Evolutionary conservation across 2,113 vertebrate genomes (phyloP).

Genomic region (Pao palembangensis): DNA sequence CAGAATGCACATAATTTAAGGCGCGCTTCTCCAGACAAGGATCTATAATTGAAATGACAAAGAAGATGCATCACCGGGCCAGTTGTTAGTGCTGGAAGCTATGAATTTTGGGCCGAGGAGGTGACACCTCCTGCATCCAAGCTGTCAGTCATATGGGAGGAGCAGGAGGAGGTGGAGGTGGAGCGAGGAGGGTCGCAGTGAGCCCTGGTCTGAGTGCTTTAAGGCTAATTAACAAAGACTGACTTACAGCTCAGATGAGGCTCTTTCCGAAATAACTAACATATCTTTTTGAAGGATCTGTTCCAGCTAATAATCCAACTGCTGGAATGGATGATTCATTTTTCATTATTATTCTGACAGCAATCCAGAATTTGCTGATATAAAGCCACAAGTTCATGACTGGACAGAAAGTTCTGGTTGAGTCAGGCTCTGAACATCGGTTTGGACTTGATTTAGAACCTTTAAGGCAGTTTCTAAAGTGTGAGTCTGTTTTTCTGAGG

Average conservation of each 20-base stretch:
- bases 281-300: no score
- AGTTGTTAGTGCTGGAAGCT: constrained; percentile 65
- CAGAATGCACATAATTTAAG: constrained; percentile 65
- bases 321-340: no score
- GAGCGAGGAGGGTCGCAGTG: constrained; percentile 1
- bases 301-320: no score
- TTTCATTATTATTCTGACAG: no score
- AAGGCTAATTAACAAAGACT: constrained; percentile 3
- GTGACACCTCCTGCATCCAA: constrained; percentile 37
- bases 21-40: constrained; percentile 69
- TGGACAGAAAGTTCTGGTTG: neutral
- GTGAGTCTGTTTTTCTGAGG: constrained; percentile 23
- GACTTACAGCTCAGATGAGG: neutral
- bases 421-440: neutral
- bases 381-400: neutral
- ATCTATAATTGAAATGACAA: constrained; percentile 84
- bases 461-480: neutral
- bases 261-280: no score
- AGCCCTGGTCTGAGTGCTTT: neutral
- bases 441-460: constrained; percentile 2
- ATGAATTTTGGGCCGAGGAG: constrained; percentile 62
- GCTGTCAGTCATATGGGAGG: constrained; percentile 58
- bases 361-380: no score
- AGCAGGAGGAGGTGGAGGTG: neutral
- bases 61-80: constrained; percentile 74